Percentiles rank a stretch among this genome's conserved stretches.
phyloP scores from a whole-genome alignment of 2,797 vertebrate genomes.

The Morelia viridis region DNA sequence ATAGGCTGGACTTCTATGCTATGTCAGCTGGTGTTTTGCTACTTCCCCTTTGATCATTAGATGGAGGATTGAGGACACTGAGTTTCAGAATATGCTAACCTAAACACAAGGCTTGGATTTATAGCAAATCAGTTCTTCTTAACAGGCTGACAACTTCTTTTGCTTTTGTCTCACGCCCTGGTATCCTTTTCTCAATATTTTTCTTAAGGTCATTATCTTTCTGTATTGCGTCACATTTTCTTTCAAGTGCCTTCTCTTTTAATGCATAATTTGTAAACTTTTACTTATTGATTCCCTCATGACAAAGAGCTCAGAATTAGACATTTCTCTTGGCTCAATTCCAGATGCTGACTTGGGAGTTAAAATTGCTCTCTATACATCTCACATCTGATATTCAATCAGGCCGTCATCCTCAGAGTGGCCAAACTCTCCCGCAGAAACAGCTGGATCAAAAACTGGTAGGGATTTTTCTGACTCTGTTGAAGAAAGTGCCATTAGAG shows the following conservation, averaged over 20 bases:
- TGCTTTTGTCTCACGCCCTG: neutral
- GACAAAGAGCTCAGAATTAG: neutral
- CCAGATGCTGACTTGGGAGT: neutral
- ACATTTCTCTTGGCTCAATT: neutral
- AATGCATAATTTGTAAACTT: neutral
- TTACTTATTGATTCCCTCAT: neutral
- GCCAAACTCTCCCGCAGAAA: neutral
- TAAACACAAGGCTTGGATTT: neutral
- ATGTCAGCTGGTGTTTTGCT: neutral
- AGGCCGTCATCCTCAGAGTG: neutral
- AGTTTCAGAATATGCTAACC: neutral
- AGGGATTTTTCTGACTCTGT: neutral
- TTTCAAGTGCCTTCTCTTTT: neutral
- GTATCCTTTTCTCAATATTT: neutral
- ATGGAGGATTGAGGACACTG: neutral
- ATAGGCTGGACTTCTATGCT: neutral
- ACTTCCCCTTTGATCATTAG: neutral
- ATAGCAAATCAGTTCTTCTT: neutral
- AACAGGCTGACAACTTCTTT: neutral
- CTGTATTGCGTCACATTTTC: neutral
- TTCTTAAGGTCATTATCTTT: neutral
- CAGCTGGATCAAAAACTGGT: neutral
- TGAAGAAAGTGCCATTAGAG: neutral
- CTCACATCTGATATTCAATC: neutral
- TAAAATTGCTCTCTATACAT: neutral